These are phyloP conservation scores for Manacus vitellinus DNA, from an alignment of 2,113 vertebrate species.

Conservation along the genomic window DNA sequence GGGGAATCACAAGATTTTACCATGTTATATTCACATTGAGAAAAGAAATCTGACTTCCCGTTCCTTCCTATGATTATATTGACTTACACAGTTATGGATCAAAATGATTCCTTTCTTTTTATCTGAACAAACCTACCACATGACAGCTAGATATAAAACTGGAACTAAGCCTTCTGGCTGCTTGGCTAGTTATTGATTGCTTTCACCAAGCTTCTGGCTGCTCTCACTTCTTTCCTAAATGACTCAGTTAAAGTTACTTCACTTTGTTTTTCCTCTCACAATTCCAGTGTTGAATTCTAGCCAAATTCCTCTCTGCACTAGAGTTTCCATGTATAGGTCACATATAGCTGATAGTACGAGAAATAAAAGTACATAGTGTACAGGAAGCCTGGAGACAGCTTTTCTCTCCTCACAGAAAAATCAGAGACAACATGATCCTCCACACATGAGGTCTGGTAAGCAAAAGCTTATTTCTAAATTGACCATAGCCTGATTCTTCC, in stretches of 20 bases:
- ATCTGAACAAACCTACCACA: background rate
- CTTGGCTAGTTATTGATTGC: background rate
- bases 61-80: background rate
- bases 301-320: background rate
- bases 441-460: background rate
- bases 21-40: background rate
- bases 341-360: rapidly evolving
- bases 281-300: background rate
- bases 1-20: background rate
- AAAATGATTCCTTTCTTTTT: background rate
- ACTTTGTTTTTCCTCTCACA: background rate
- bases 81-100: background rate
- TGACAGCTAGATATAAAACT: background rate
- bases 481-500: background rate
- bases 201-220: background rate
- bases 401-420: background rate
- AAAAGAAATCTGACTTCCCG: background rate
- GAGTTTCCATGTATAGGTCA: background rate
- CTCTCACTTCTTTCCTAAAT: background rate
- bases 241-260: background rate
- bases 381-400: background rate
- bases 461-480: background rate
- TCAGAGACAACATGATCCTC: background rate
- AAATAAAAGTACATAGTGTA: rapidly evolving
- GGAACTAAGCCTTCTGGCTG: background rate